These are phyloP conservation scores for Sminthurinus aureus DNA, from an alignment of 2,888 invertebrate genomes.

Conservation along the genomic window DNA sequence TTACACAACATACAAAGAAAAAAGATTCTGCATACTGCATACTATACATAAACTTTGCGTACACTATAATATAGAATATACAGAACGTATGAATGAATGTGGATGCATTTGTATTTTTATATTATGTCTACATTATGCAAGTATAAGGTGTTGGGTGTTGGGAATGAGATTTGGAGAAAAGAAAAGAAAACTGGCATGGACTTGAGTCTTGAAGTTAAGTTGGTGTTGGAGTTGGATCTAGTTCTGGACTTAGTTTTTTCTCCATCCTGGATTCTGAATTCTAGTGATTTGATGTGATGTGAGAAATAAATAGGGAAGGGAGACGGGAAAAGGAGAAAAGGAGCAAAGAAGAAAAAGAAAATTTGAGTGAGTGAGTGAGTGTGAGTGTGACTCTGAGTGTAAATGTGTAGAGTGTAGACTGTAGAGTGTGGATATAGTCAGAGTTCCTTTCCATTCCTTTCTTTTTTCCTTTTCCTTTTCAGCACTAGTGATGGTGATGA, in stretches of 20 bases:
- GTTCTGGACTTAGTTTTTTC: no score
- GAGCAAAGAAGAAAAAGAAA: neutral
- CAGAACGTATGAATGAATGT: neutral
- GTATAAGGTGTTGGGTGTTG: neutral
- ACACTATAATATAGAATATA: no score
- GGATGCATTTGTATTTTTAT: constrained; percentile 1
- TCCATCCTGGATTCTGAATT: no score
- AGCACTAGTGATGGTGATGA: constrained; percentile 31
- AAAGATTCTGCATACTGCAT: no score
- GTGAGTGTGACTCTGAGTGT: no score
- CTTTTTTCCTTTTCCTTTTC: no score
- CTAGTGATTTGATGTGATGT: no score
- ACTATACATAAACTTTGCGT: no score
- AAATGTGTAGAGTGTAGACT: neutral
- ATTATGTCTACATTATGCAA: neutral
- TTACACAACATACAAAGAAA: no score
- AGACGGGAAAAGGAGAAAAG: neutral
- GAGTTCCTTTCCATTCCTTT: constrained; percentile 39
- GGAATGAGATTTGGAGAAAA: neutral
- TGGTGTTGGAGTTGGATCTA: no score
- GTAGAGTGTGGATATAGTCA: constrained; percentile 17
- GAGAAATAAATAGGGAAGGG: neutral
- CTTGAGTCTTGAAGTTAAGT: neutral
- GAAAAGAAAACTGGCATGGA: neutral
- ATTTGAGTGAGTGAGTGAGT: neutral